Evolutionary conservation across 2,797 vertebrate species (phyloP).

Genomic region (Cephalopachus bancanus): DNA sequence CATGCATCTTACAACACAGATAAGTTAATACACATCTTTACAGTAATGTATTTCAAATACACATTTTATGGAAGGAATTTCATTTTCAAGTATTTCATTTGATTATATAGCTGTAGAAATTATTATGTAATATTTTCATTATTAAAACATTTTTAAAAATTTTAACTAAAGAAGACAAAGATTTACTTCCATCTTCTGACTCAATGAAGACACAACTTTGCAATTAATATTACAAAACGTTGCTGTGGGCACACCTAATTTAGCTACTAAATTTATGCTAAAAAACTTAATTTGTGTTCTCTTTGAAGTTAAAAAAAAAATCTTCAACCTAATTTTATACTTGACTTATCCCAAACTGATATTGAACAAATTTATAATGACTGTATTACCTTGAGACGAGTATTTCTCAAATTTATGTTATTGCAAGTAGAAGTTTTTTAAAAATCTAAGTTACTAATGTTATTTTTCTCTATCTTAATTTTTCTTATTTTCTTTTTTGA

Average conservation of each 20-base stretch:
- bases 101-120: conserved; percentile 51
- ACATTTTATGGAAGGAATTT: background rate
- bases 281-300: conserved; percentile 82
- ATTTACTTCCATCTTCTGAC: conserved; percentile 55
- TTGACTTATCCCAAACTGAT: conserved; percentile 47
- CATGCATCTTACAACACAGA: background rate
- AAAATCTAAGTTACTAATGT: background rate
- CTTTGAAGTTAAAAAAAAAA: conserved; percentile 81
- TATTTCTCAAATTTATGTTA: background rate
- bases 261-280: conserved; percentile 81
- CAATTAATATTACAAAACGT: conserved; percentile 75
- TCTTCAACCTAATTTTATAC: conserved; percentile 74
- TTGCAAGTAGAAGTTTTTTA: background rate
- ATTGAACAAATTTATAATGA: conserved; percentile 64
- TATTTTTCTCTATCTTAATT: background rate
- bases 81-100: conserved; percentile 70
- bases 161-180: conserved; percentile 74
- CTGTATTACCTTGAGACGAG: background rate
- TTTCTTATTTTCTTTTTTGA: background rate
- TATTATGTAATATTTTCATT: conserved; percentile 74
- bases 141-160: conserved; percentile 79
- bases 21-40: conserved; percentile 17
- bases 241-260: conserved; percentile 60
- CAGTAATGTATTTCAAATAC: conserved; percentile 32
- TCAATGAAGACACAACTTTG: conserved; percentile 75